A percentile compares a stretch with the other conserved stretches of the same genome.
These are phyloP conservation scores for Antheraea assamensis DNA, from an alignment of 2,888 invertebrate genomes.

Conservation along the genomic window DNA sequence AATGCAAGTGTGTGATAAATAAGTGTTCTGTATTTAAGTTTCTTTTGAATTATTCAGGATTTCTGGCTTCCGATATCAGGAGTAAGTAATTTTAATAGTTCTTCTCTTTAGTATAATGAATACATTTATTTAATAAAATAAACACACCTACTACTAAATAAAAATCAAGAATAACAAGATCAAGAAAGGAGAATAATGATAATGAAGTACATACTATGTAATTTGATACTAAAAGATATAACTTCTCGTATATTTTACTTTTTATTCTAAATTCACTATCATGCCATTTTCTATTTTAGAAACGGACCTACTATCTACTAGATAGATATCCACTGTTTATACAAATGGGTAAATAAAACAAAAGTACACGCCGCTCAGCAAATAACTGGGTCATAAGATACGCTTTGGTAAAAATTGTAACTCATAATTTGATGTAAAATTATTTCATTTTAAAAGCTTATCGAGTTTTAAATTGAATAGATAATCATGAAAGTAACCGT, in stretches of 20 bases:
- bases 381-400: constrained; percentile 50
- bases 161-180: background rate
- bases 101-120: background rate
- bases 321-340: constrained; percentile 11
- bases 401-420: constrained; percentile 45
- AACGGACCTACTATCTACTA: background rate
- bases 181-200: background rate
- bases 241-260: background rate
- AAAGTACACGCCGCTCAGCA: constrained; percentile 39
- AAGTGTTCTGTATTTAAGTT: constrained; percentile 43
- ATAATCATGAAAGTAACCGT: constrained; percentile 6
- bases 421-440: constrained; percentile 28
- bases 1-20: constrained; percentile 56
- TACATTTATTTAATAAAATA: background rate
- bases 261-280: background rate
- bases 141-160: background rate
- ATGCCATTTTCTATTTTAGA: background rate
- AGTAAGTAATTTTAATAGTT: constrained; percentile 9
- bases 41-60: constrained; percentile 18
- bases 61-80: constrained; percentile 15
- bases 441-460: constrained; percentile 22
- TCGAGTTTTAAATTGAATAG: constrained; percentile 18
- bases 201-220: background rate
- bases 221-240: background rate
- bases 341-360: constrained; percentile 37